Percentiles rank a stretch among this genome's conserved stretches.
Evolutionary conservation across 2,113 vertebrate genomes (phyloP).

Genomic region (Leucosticte australis): DNA sequence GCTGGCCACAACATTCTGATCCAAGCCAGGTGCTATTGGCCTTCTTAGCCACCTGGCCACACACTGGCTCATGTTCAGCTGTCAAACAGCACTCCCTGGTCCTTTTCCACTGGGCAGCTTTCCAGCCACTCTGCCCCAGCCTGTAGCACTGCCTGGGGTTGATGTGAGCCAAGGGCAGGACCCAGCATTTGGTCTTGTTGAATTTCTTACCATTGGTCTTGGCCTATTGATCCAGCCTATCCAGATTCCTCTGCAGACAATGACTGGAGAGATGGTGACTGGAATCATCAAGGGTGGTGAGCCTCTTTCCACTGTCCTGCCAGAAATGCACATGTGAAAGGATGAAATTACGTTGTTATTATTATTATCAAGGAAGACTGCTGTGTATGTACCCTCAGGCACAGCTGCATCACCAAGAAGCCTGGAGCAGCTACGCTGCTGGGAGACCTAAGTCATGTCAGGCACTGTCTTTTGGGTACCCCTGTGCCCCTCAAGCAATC

Average conservation of each 20-base stretch:
- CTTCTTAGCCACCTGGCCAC: neutral
- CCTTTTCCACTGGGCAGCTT: neutral
- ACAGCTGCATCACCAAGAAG: neutral
- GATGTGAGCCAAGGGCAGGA: neutral
- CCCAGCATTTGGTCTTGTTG: accelerated
- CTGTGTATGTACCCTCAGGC: neutral
- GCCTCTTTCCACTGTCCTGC: neutral
- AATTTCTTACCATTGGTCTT: neutral
- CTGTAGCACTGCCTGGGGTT: too few species aligned
- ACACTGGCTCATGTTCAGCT: neutral
- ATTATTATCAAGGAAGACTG: neutral
- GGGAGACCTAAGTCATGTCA: neutral
- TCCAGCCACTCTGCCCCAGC: neutral
- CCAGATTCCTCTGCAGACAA: neutral
- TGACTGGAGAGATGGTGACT: neutral
- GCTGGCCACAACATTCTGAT: neutral
- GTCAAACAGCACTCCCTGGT: neutral
- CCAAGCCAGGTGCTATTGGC: neutral
- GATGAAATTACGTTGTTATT: neutral
- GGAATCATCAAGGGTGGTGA: neutral
- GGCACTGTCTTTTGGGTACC: neutral
- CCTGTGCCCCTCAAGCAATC: neutral
- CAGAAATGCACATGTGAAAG: neutral
- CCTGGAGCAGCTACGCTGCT: neutral
- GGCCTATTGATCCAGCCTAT: neutral